These are phyloP conservation scores for Hydrophis major DNA, from an alignment of 2,797 vertebrate genomes.

Conservation along the genomic window DNA sequence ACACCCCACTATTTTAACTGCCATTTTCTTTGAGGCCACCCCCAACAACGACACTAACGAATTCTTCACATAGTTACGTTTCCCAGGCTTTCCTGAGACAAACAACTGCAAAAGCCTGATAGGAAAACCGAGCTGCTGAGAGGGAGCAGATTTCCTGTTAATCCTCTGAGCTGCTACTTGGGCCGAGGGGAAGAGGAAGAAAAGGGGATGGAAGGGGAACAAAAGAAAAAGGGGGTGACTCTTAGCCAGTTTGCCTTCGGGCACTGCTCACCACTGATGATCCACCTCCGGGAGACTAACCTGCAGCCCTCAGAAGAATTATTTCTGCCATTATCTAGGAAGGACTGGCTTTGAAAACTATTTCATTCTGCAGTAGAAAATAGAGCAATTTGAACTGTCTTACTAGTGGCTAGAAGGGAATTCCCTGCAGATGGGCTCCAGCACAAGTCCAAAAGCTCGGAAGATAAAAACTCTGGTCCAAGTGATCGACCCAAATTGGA, in stretches of 20 bases:
- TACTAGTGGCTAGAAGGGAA: neutral
- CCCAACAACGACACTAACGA: neutral
- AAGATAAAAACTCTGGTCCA: too few species aligned
- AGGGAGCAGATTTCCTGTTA: neutral
- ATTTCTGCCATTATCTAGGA: neutral
- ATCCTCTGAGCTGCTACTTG: neutral
- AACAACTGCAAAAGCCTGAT: neutral
- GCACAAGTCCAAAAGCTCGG: too few species aligned
- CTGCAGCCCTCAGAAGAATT: neutral
- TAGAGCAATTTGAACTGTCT: neutral
- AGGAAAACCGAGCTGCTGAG: neutral
- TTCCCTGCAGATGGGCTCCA: too few species aligned
- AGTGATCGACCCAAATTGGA: too few species aligned
- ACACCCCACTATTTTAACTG: neutral
- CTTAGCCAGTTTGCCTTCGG: neutral
- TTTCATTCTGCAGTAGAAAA: neutral
- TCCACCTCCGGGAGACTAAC: neutral
- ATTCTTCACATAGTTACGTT: neutral
- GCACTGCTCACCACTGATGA: neutral
- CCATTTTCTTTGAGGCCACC: neutral
- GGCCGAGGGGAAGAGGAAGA: neutral
- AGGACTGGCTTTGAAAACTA: neutral
- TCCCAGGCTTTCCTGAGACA: neutral
- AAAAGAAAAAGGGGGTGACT: neutral
- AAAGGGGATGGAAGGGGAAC: neutral